Base-by-base conservation (phyloP, 2,797 vertebrate genomes). In the Danio aesculapii region DNA sequence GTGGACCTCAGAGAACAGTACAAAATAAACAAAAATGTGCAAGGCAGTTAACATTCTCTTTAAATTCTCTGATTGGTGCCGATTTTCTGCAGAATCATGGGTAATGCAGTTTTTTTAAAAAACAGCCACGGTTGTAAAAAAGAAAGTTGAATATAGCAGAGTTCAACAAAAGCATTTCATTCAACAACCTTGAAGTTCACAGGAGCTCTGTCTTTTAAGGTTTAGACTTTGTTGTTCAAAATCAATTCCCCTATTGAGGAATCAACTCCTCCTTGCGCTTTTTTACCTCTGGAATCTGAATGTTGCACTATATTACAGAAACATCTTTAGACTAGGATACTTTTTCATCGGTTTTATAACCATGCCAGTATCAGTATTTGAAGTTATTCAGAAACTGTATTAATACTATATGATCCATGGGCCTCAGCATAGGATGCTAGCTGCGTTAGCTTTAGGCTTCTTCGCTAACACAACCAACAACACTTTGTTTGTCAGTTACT, bases 291-390 rank as follows among this genome's bases (percentile, higher is more conserved):
- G 43, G 30, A 39, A 39, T 49, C 2, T 13, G 5, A 70, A 16
- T 55, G 68, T 13, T 71, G 30, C 39, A 14, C 5, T 71, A 30
- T 17, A 44, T 44, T 55, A 71, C 52, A 71, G 50, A 43, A 55
- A 44, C 67, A 39, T 69, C 39, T 4, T 41, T 53, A 43, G 16
- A n/a, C 52, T 57, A 13, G 39, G 53, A 71, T 71, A 71, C 52
- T 44, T 43, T 13, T 71, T 71, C 6, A 55, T 71, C 39, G n/a
- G 50, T 71, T 71, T 41, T 8, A 30, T 55, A 71, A 71, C 68
- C 68, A 71, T 71, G 50, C 30, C 1, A 53, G 55, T 55, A 12
- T 55, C n/a, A 71, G 39, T 71, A 19, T n/a, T 30, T 30, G 52
- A 43, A 57, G 39, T 30, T 30, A 44, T 55, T 70, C 49, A 71